Evolutionary conservation across 1,140 invertebrate genomes (phyloP), one percentile per base, ranked within the genome.

Genomic region (Semibalanus balanoides): DNA sequence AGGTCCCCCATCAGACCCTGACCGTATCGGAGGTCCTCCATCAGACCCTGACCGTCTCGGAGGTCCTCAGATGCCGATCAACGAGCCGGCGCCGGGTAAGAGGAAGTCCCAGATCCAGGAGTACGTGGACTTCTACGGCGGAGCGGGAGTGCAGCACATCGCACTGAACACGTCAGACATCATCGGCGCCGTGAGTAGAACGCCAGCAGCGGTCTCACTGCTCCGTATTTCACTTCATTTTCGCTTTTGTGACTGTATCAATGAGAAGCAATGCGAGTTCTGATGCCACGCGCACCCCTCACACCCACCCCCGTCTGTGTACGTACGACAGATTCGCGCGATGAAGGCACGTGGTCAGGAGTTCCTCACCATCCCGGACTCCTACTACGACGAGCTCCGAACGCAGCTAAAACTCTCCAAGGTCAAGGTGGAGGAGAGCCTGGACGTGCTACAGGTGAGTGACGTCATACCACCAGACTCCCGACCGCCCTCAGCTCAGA

Each of bases 21-120:
- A n/a, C n/a, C n/a, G n/a, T n/a, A n/a, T n/a, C n/a, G n/a, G n/a
- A n/a, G n/a, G n/a, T n/a, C n/a, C n/a, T n/a, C n/a, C n/a, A n/a
- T n/a, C n/a, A n/a, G n/a, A n/a, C n/a, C n/a, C n/a, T n/a, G n/a
- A n/a, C n/a, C n/a, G n/a, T n/a, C n/a, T n/a, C n/a, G n/a, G n/a
- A n/a, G n/a, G n/a, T n/a, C 17, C 35, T 64, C 51, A 89, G 87
- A 90, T 99, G 88, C 97, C 97, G 3, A 97, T 99, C 79, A 99
- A 99, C 83, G 97, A 99, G 83, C 97, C 97, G 17, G 97, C 97
- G 0, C 82, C 88, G 28, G 96, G 96, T 3, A 95, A 95, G 82
- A 93, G 91, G 84, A 97, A 96, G 84, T 98, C 95, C 76, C 97
- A 99, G 86, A 99, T 99, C 80, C 89, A 97, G 85, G 97, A 99